Conservation (phyloP, 37 sponge, comb jelly and placozoan genomes). For the Haliclona indistincta region DNA sequence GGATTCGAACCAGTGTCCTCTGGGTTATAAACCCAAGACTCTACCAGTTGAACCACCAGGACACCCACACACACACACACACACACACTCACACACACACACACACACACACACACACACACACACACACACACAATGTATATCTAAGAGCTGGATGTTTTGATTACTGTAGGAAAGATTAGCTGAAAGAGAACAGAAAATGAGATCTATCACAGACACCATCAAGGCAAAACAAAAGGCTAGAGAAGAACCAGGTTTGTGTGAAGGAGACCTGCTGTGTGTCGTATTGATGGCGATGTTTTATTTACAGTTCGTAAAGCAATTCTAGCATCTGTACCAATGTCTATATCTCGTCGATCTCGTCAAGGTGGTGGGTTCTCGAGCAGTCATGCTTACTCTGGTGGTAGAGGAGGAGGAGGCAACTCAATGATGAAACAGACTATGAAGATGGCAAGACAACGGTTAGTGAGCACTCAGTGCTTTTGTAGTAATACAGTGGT, state of each 20-base stretch:
- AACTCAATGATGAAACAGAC: conserved; percentile 55
- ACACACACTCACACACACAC: no score
- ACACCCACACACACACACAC: no score
- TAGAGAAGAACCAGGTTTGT: conserved; percentile 61
- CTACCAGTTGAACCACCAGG: no score
- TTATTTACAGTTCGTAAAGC: background rate
- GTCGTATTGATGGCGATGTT: background rate
- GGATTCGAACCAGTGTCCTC: no score
- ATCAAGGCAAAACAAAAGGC: conserved; percentile 56
- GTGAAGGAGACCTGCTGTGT: background rate
- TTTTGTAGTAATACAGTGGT: no score
- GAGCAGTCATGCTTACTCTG: background rate
- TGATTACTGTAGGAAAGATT: conserved; percentile 31
- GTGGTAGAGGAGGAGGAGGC: background rate
- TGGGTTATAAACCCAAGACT: no score
- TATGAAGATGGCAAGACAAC: conserved; percentile 67
- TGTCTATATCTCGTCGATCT: no score
- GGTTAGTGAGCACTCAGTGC: conserved; percentile 56
- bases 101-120: no score
- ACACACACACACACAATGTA: no score
- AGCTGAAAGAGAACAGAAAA: conserved; percentile 38
- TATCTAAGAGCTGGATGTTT: no score
- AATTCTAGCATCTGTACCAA: no score
- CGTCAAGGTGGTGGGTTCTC: background rate
- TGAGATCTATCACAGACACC: conserved; percentile 37